Base-by-base conservation (phyloP, 2,797 vertebrate species). In the Brachymystax lenok region DNA sequence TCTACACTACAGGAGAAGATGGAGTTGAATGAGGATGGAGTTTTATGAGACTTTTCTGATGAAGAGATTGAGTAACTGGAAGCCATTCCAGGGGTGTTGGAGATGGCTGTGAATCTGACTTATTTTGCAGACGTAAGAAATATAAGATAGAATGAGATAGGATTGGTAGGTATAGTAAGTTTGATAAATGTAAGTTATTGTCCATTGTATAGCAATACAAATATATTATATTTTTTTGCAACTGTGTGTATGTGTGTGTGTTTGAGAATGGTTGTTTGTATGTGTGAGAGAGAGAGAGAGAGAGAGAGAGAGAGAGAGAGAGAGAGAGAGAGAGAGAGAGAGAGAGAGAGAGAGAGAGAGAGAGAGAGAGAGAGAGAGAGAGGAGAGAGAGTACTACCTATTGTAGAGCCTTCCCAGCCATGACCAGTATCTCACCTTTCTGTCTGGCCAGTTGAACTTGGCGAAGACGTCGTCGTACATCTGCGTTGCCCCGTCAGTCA, bases 391-490 rank as follows among this genome's bases (percentile, higher is more conserved):
- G 19, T 5, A 7, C 17, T n/a, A 40, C 14, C 33, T 7, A 14
- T 17, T 16, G 63, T 5, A 66, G 27, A 17, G 12, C 24, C 24
- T 64, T 24, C 14, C 52, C 17, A 56, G 17, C 7, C 61, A 64
- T 52, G 40, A 46, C 10, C 10, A 13, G 40, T 40, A 85, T 59
- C 94, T 92, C 79, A 98, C 98, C 95, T 98, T 99, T 83, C 97
- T 93, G 73, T 99, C 96, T 0, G 98, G 98, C 97, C 97, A 98
- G 2, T 99, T 99, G 84, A 96, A 96, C 86, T 97, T 98, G 17
- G 96, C 96, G 89, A 99, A 99, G 87, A 99, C 96, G 0, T 96
- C 93, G 0, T 99, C 97, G 0, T 98, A 96, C 73, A 97, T 99
- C 87, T 96, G 89, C 69, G 98, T 98, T 0, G 97, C 98, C 75